Conservation (phyloP, 2,797 vertebrate genomes). For the Tarsius wallacei region DNA sequence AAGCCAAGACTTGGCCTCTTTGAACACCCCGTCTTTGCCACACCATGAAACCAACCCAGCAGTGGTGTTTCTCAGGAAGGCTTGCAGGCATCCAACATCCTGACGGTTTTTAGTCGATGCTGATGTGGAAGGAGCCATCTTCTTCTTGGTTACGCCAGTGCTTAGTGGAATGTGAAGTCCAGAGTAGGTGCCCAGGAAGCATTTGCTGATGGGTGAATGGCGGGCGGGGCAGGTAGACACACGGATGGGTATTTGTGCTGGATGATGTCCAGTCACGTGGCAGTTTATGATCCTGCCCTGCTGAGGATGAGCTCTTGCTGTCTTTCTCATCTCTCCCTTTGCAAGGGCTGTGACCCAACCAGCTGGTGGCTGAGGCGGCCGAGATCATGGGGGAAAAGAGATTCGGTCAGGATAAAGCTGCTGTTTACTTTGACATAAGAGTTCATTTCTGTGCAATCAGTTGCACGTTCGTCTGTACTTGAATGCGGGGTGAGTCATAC, state of each 20-base stretch:
- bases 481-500: neutral
- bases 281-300: neutral
- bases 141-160: neutral
- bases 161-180: constrained; percentile 8
- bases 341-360: neutral
- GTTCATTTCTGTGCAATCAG: neutral
- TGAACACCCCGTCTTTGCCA: constrained; percentile 26
- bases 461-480: neutral
- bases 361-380: neutral
- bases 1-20: constrained; percentile 58
- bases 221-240: neutral
- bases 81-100: neutral
- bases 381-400: neutral
- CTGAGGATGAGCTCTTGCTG: neutral
- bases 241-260: neutral
- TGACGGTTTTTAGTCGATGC: constrained; percentile 22
- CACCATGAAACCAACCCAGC: neutral
- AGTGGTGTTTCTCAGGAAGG: constrained; percentile 30
- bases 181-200: neutral
- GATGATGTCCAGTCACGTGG: neutral
- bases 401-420: neutral
- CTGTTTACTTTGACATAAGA: neutral
- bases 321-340: neutral
- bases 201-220: neutral
- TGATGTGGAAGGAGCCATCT: neutral